phyloP scores from a whole-genome alignment of 1,140 invertebrate species.

The Magallana ariakensis region DNA sequence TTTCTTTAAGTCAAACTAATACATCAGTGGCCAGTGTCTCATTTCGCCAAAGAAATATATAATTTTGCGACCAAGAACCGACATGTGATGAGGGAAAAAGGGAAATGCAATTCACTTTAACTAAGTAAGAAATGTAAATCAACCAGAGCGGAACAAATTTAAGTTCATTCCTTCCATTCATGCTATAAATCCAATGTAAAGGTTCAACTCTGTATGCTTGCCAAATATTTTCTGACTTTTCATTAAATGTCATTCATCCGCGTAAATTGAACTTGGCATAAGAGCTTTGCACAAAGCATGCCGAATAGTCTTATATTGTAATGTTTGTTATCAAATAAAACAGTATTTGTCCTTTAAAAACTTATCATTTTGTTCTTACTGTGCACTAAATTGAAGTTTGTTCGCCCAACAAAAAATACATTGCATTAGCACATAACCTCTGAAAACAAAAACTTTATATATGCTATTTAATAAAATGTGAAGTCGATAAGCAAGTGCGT shows the following conservation, averaged over 20 bases:
- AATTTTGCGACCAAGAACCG: too few relatives aligned
- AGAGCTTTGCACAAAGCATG: conserved; percentile 21
- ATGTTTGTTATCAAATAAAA: not conserved
- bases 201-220: not conserved
- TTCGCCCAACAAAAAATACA: not conserved
- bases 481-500: not conserved
- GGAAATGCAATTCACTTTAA: too few relatives aligned
- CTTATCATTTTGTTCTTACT: not conserved
- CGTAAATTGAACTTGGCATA: conserved; percentile 6
- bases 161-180: not conserved
- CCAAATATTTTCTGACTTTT: conserved; percentile 9
- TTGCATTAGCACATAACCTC: not conserved
- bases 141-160: not conserved
- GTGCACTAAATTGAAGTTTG: not conserved
- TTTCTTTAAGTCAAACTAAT: too few relatives aligned
- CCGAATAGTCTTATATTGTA: not conserved
- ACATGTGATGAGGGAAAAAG: too few relatives aligned
- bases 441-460: not conserved
- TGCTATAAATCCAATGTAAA: not conserved
- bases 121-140: too few relatives aligned
- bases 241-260: conserved; percentile 5
- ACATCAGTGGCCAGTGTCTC: too few relatives aligned
- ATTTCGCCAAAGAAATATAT: too few relatives aligned
- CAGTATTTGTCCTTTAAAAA: not conserved
- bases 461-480: not conserved